These are phyloP conservation scores for Lagocephalus sceleratus DNA, from an alignment of 2,797 vertebrate species.

Conservation along the genomic window DNA sequence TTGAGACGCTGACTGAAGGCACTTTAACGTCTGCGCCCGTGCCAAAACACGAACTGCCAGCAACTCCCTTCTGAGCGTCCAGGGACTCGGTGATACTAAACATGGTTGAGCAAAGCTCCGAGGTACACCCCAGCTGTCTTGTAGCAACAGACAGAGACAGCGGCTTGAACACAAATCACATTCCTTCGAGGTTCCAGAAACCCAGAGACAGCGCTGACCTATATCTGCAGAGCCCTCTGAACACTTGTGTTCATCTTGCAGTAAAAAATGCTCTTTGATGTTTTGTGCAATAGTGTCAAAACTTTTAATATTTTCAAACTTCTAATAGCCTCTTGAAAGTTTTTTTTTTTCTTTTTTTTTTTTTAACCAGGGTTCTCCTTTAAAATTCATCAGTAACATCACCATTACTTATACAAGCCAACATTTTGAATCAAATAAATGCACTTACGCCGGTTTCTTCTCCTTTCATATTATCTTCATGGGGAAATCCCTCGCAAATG, in stretches of 20 bases:
- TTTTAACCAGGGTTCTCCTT: neutral
- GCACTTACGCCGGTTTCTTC: constrained; percentile 1
- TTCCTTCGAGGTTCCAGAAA: constrained; percentile 41
- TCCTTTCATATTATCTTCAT: constrained; percentile 3
- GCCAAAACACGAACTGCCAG: neutral
- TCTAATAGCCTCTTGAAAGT: neutral
- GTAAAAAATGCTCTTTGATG: neutral
- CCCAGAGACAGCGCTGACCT: constrained; percentile 15
- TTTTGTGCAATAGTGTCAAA: neutral
- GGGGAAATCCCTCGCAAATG: neutral
- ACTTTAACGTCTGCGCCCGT: neutral
- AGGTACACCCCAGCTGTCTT: constrained; percentile 59
- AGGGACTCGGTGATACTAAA: constrained; percentile 14
- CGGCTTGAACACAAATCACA: constrained; percentile 37
- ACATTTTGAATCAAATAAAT: no score
- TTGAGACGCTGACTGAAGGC: no score
- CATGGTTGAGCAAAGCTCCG: constrained; percentile 21
- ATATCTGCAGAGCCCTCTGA: constrained; percentile 5
- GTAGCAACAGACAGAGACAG: constrained; percentile 11
- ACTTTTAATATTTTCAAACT: neutral
- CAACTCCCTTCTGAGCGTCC: neutral
- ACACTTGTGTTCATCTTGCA: constrained; percentile 2
- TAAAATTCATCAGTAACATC: constrained; percentile 9
- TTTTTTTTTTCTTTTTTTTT: no score
- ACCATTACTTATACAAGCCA: neutral